Base-by-base conservation (phyloP, 2,797 vertebrate genomes). In the Nyctalus aviator region DNA sequence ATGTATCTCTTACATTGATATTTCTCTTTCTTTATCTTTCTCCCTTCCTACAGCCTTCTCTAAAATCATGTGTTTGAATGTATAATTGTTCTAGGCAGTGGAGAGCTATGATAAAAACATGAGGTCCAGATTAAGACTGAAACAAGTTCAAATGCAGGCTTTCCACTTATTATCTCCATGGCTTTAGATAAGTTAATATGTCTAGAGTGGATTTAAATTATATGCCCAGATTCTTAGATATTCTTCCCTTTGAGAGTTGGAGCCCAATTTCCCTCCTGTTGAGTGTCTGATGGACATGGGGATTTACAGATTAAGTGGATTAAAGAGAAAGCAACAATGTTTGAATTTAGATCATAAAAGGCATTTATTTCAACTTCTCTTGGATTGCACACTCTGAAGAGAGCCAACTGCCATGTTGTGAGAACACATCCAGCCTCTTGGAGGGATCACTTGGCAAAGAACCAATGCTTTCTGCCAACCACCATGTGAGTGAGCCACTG, bases 41-140 rank as follows among this genome's bases (percentile, higher is more conserved):
- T n/a, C 62, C 13, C 62, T n/a, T 17, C 62, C 62, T 64, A 15
- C 3, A 14, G n/a, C 62, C 62, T 7, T 64, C 30, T n/a, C 25
- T 59, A 27, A 30, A 27, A 59, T 59, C 25, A 59, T 59, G 57
- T 27, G 5, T 27, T 59, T 59, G 57, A 59, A 59, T 59, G 11
- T 59, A 59, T 12, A 59, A 59, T 59, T 59, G 57, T 59, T 59
- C 15, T 68, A 86, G 66, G 30, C 8, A 27, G 15, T 83, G 11
- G 15, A 73, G 48, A 91, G 50, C 55, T 64, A 23, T 55, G 30
- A 90, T 90, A n/a, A 83, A 91, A 91, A 84, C 23, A 73, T 17
- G 35, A 12, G 32, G 8, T 77, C 55, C n/a, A 83, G 10, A 53
- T 17, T 35, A n/a, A 84, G 12, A 62, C 5, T 59, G 41, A 68